phyloP scores from a whole-genome alignment of 2,797 vertebrate genomes.

The Linurgus olivaceus region DNA sequence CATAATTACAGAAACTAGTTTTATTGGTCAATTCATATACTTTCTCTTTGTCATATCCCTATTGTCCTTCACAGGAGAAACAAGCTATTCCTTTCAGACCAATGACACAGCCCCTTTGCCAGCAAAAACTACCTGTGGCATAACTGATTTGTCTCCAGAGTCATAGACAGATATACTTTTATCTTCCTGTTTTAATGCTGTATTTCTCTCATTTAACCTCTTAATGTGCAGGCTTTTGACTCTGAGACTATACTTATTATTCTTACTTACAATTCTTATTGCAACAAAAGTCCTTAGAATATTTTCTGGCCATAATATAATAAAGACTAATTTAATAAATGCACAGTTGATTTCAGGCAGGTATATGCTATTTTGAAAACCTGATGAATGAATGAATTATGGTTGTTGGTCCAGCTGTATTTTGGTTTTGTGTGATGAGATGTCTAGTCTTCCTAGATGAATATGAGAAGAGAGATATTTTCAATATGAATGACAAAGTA shows the following conservation, averaged over 20 bases:
- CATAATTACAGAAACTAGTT: not conserved
- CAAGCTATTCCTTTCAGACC: not conserved
- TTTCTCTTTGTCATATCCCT: not conserved
- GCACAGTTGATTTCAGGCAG: not conserved
- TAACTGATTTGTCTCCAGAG: not conserved
- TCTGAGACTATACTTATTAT: not conserved
- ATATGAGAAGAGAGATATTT: not conserved
- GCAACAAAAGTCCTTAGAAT: not conserved
- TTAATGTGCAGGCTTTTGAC: not conserved
- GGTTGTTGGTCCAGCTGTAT: not conserved
- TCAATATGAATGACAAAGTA: not conserved
- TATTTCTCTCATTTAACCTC: not conserved
- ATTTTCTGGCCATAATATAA: not conserved
- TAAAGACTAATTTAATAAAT: not conserved
- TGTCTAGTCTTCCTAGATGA: not conserved
- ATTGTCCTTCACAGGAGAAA: not conserved
- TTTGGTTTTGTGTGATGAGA: not conserved
- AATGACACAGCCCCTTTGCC: not conserved
- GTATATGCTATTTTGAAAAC: not conserved
- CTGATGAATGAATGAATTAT: not conserved
- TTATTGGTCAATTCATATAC: not conserved
- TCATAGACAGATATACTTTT: fast-evolving
- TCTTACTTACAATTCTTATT: not conserved
- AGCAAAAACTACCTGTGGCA: not conserved
- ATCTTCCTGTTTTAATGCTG: not conserved